phyloP scores from a whole-genome alignment of 2,888 invertebrate species.

The Mamestra brassicae region DNA sequence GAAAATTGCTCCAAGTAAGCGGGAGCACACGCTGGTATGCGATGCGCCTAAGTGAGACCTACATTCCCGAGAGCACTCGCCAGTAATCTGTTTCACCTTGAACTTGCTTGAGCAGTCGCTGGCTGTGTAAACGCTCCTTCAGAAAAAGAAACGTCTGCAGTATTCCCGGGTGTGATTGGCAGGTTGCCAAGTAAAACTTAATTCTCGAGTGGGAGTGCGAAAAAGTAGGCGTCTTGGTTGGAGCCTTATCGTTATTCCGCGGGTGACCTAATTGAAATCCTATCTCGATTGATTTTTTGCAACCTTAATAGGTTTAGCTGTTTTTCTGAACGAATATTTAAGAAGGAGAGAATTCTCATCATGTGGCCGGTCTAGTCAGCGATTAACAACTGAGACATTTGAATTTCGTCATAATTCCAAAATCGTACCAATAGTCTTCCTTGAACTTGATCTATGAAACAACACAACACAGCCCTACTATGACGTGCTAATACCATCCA shows the following conservation, averaged over 20 bases:
- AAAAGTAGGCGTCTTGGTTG: constrained; percentile 30
- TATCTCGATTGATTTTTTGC: constrained; percentile 28
- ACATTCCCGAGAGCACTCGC: constrained; percentile 43
- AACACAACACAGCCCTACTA: background rate
- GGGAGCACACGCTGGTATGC: constrained; percentile 41
- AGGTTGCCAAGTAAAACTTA: constrained; percentile 51
- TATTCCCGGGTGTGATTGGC: constrained; percentile 50
- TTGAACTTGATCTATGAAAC: background rate
- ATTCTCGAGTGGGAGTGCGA: constrained; percentile 40
- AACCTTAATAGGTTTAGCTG: constrained; percentile 1
- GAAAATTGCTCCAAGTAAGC: constrained; percentile 54
- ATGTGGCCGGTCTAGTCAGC: background rate
- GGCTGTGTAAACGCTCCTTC: constrained; percentile 40
- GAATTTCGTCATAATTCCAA: background rate
- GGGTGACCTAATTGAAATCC: constrained; percentile 56
- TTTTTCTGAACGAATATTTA: background rate
- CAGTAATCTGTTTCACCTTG: constrained; percentile 52
- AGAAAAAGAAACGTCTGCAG: constrained; percentile 41
- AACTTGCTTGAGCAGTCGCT: constrained; percentile 33
- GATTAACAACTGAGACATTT: background rate
- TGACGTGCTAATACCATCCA: too few relatives aligned
- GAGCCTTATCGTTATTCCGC: constrained; percentile 36
- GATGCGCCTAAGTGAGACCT: constrained; percentile 49
- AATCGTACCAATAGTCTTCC: background rate
- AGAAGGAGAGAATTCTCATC: background rate